Conservation (phyloP, 2,113 vertebrate genomes). For the Tylochromis polylepis region DNA sequence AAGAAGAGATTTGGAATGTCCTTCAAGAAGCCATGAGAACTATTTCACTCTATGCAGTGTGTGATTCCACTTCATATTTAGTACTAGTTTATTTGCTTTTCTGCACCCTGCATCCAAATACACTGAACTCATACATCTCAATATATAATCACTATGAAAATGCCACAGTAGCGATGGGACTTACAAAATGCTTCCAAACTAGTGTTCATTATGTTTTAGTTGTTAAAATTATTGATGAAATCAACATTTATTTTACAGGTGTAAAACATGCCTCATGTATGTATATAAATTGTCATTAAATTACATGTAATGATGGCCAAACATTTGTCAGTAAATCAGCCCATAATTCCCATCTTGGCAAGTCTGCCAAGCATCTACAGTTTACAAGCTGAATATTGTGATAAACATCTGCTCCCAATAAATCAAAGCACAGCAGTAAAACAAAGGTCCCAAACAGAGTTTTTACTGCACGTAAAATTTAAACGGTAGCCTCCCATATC, state of each 20-base stretch:
- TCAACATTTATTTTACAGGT: not conserved
- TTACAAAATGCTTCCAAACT: not conserved
- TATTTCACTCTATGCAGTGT: not conserved
- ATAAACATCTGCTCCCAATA: conserved; percentile 30
- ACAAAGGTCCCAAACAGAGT: not conserved
- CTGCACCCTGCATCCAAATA: not conserved
- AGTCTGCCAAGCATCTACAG: not conserved
- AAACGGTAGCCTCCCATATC: not conserved
- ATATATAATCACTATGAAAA: not conserved
- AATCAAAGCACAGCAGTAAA: conserved; percentile 9
- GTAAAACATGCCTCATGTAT: not conserved
- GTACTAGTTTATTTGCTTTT: not conserved
- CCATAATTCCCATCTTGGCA: not conserved
- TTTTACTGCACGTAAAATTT: not conserved
- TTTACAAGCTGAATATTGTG: conserved; percentile 28
- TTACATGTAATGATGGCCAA: not conserved
- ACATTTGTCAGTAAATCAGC: conserved; percentile 24
- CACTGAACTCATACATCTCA: not conserved
- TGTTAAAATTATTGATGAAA: not conserved
- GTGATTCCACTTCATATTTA: not conserved
- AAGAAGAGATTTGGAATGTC: not conserved
- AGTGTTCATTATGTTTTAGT: not conserved
- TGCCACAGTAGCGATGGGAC: not conserved
- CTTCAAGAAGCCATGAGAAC: not conserved
- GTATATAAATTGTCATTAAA: not conserved